A percentile compares a stretch with the other conserved stretches of the same genome.
phyloP scores from a whole-genome alignment of 2,888 invertebrate genomes.

The Calameuta idolon region DNA sequence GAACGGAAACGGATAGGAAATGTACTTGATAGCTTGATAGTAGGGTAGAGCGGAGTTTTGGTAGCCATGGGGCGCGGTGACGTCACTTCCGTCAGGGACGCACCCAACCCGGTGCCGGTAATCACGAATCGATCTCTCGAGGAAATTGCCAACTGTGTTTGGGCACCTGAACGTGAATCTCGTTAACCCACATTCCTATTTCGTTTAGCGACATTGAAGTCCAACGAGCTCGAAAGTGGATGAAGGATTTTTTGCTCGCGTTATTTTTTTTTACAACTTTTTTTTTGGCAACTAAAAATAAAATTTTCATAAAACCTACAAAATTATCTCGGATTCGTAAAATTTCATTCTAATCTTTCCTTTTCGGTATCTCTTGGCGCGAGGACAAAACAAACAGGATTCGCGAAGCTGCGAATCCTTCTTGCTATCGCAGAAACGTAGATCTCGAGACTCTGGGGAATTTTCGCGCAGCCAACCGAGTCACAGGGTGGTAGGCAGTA shows the following conservation, averaged over 20 bases:
- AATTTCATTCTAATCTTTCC: too few relatives aligned
- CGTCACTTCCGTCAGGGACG: slow-evolving; percentile 23
- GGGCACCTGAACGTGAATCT: slow-evolving; percentile 42
- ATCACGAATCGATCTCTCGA: slow-evolving; percentile 50
- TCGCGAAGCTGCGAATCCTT: not conserved
- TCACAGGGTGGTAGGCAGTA: not conserved
- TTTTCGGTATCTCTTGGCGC: not conserved
- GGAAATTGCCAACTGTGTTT: slow-evolving; percentile 51
- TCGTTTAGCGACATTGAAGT: slow-evolving; percentile 19
- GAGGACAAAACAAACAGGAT: not conserved
- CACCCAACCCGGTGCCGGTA: slow-evolving; percentile 28
- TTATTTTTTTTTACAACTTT: not conserved
- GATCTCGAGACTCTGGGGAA: not conserved
- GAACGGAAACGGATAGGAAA: slow-evolving; percentile 7
- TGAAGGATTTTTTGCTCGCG: not conserved
- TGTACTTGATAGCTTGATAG: not conserved
- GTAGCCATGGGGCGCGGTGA: not conserved
- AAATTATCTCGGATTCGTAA: too few relatives aligned
- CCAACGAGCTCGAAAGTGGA: not conserved
- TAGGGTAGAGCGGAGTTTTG: not conserved
- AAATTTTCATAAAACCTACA: too few relatives aligned
- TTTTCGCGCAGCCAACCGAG: not conserved
- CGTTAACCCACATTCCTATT: slow-evolving; percentile 44
- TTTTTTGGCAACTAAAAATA: too few relatives aligned
- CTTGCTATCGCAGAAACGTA: not conserved